Base-by-base conservation (phyloP, 1,140 invertebrate genomes). In the Pristionchus pacificus region DNA sequence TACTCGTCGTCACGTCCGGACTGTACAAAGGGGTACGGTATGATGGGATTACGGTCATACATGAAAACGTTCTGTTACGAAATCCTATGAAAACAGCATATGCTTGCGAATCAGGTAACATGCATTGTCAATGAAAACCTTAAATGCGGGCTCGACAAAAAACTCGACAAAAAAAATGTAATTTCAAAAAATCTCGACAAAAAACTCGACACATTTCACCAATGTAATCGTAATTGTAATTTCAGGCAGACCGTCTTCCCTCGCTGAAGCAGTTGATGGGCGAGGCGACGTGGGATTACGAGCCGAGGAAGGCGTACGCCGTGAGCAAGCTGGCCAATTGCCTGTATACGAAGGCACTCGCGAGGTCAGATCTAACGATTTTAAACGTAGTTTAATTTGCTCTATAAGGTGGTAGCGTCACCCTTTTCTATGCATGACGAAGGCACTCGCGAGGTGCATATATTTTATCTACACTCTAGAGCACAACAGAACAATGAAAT, bases 321-420 rank as follows among this genome's bases (percentile, higher is more conserved):
- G 49, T 71, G 32, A 74, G 73, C 64, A 74, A 74, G 65, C 65
- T 74, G 10, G 68, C 68, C 57, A 71, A 71, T 68, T 71, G 68
- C 28, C 64, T 71, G 2, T 74, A 71, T 64, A 65, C 62, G 1
- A 60, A 33, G n/a, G 72, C 65, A 30, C 72, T 74, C 32, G 29
- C 66, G 13, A 63, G 33, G 72, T 74, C 49, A 29, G 55, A n/a
- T 59, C 29, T n/a, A 30, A 30, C 33, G 3, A 2, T 29, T 57
- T 14, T 57, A 32, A 28, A 10, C 29, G 10, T 24, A 14, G 2
- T 49, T 49, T 31, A 15, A 65, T 38, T 49, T 33, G 38, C 30
- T 19, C n/a, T 14, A 29, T 62, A n/a, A 19, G 6, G 13, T 30
- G 2, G 28, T 63, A 31, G 2, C 10, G 19, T 28, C 29, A 30